Evolutionary conservation across 1,140 invertebrate genomes (phyloP).

Genomic region (Drosophila azteca): DNA sequence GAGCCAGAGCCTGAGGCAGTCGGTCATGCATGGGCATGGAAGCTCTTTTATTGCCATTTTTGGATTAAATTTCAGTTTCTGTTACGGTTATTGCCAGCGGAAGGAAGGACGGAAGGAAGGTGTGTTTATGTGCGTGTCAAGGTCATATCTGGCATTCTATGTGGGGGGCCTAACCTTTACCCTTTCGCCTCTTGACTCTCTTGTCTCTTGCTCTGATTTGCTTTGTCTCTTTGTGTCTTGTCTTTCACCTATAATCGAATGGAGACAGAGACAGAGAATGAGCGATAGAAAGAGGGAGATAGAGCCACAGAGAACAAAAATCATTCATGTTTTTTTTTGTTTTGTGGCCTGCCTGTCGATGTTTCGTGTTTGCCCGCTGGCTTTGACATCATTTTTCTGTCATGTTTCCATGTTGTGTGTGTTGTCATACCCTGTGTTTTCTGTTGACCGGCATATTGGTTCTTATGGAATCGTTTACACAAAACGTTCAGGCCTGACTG

Average conservation of each 20-base stretch:
- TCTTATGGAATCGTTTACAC: too few species aligned
- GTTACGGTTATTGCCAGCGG: conserved; percentile 66
- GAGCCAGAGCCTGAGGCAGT: too few species aligned
- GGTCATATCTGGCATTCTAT: conserved; percentile 32
- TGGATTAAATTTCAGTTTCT: conserved; percentile 22
- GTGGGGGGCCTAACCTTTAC: conserved; percentile 21
- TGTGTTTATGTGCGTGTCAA: conserved; percentile 50
- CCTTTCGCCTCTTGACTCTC: too few species aligned
- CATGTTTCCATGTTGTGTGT: conserved; percentile 49
- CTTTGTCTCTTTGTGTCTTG: conserved; percentile 27
- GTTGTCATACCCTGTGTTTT: too few species aligned
- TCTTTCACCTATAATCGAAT: conserved; percentile 12
- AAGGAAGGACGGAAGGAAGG: conserved; percentile 75
- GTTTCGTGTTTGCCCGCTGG: conserved; percentile 56
- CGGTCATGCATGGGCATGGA: too few species aligned
- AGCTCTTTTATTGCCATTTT: conserved; percentile 32
- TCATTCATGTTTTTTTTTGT: conserved; percentile 24
- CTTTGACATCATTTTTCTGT: conserved; percentile 74
- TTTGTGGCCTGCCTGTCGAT: conserved; percentile 23
- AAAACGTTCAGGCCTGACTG: too few species aligned
- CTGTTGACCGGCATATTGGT: too few species aligned
- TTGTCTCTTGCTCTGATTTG: too few species aligned
- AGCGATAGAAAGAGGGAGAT: too few species aligned
- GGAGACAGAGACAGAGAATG: conserved; percentile 3
- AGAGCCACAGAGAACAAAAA: neutral